These are phyloP conservation scores for Galerucella nymphaeae DNA, from an alignment of 2,888 invertebrate genomes.

Conservation along the genomic window DNA sequence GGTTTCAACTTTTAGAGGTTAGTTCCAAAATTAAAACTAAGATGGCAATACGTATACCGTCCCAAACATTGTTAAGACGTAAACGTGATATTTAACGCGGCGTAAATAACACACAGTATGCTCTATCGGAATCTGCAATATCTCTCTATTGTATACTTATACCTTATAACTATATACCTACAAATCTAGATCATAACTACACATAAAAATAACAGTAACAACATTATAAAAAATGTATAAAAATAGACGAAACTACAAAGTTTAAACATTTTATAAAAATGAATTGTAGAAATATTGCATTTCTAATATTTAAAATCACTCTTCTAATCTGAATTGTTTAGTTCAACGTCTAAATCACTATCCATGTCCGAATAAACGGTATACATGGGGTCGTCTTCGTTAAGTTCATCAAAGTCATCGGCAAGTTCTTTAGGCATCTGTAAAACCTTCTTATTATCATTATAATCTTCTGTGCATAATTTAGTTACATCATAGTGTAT, in stretches of 20 bases:
- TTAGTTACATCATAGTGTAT: slow-evolving; percentile 56
- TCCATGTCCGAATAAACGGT: slow-evolving; percentile 53
- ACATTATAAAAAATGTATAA: background rate
- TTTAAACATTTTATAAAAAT: slow-evolving; percentile 7
- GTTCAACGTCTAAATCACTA: slow-evolving; percentile 53
- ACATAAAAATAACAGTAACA: background rate
- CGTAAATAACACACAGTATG: no score
- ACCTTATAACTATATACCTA: no score
- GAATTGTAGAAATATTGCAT: background rate
- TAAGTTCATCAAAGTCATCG: slow-evolving; percentile 41
- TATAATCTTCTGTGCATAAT: slow-evolving; percentile 51
- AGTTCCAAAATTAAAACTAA: no score
- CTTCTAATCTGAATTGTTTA: slow-evolving; percentile 42
- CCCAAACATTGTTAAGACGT: no score
- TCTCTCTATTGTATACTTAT: no score
- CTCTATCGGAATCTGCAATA: no score
- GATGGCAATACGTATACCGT: no score
- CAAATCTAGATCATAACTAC: no score
- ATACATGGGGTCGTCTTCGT: slow-evolving; percentile 44
- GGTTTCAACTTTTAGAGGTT: no score
- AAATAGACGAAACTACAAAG: background rate
- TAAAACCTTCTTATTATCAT: slow-evolving; percentile 46
- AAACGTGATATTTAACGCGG: no score
- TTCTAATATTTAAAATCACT: slow-evolving; percentile 4
- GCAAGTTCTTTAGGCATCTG: slow-evolving; percentile 46